Conservation (phyloP, 2,888 invertebrate genomes). For the Ceriagrion tenellum region DNA sequence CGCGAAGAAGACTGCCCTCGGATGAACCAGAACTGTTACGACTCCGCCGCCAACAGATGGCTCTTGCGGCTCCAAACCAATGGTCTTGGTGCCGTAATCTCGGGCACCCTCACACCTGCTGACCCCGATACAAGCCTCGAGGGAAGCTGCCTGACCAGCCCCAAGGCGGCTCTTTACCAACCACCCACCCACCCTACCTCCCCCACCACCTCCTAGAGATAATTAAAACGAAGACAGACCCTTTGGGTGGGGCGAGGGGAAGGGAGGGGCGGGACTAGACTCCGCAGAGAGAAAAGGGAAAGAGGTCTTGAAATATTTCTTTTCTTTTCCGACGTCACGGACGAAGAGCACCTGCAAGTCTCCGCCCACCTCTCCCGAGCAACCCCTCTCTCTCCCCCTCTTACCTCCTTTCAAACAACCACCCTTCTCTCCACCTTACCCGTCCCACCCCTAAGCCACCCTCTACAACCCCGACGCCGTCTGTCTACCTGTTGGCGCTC, state of each 20-base stretch:
- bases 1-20: neutral
- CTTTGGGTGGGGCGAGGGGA: neutral
- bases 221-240: constrained; percentile 59
- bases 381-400: neutral
- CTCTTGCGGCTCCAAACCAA: neutral
- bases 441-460: neutral
- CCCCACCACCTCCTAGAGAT: neutral
- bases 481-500: constrained; percentile 42
- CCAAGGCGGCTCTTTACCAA: neutral
- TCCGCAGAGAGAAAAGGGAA: neutral
- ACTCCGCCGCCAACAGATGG: constrained; percentile 25
- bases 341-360: constrained; percentile 44
- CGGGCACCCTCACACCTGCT: constrained; percentile 46
- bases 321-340: neutral
- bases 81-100: neutral
- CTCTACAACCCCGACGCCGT: neutral
- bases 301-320: constrained; percentile 13
- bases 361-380: neutral
- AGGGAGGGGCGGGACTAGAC: neutral
- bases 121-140: constrained; percentile 43
- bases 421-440: neutral
- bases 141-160: constrained; percentile 64
- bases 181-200: neutral
- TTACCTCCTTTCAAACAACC: neutral
- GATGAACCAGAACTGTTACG: neutral